These are phyloP conservation scores for Ceratina japonica DNA, from an alignment of 1,140 invertebrate species.

Conservation along the genomic window DNA sequence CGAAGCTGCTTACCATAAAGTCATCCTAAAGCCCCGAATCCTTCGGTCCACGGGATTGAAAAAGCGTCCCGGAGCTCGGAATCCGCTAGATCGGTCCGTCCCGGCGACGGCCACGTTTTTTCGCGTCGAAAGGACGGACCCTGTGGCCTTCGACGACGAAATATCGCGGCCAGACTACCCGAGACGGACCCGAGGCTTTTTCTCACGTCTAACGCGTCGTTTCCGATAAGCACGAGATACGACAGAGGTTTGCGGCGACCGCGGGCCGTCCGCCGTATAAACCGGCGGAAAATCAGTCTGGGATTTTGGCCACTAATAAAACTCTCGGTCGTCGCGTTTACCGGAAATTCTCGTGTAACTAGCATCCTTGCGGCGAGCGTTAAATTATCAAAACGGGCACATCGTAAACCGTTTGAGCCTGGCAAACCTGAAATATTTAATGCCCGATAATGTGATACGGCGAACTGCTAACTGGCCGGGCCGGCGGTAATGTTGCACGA, in stretches of 20 bases:
- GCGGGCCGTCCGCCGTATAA: not conserved
- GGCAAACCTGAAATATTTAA: constrained; percentile 12
- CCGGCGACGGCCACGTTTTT: not conserved
- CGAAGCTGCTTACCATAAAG: constrained; percentile 74
- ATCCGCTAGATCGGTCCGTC: not conserved
- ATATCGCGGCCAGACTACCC: constrained; percentile 38
- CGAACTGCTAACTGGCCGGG: constrained; percentile 8
- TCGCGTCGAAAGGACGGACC: constrained; percentile 8
- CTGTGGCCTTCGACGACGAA: constrained; percentile 18
- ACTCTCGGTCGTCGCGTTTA: not conserved
- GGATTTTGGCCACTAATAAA: not conserved
- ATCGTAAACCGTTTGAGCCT: constrained; percentile 3
- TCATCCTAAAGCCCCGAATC: constrained; percentile 67
- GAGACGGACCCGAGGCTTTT: constrained; percentile 2
- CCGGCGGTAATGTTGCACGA: not conserved
- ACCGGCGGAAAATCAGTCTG: too few relatives aligned
- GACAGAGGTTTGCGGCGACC: constrained; percentile 19
- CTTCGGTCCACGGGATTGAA: constrained; percentile 55
- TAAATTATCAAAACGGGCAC: constrained; percentile 7
- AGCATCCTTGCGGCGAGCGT: not conserved
- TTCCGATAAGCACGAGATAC: constrained; percentile 38
- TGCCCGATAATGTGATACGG: constrained; percentile 17
- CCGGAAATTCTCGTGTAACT: not conserved
- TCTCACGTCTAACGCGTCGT: constrained; percentile 30
- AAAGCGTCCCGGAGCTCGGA: constrained; percentile 37